Evolutionary conservation across 2,113 vertebrate species (phyloP), one percentile per base, ranked within the genome.

Genomic region (Myocastor coypus): DNA sequence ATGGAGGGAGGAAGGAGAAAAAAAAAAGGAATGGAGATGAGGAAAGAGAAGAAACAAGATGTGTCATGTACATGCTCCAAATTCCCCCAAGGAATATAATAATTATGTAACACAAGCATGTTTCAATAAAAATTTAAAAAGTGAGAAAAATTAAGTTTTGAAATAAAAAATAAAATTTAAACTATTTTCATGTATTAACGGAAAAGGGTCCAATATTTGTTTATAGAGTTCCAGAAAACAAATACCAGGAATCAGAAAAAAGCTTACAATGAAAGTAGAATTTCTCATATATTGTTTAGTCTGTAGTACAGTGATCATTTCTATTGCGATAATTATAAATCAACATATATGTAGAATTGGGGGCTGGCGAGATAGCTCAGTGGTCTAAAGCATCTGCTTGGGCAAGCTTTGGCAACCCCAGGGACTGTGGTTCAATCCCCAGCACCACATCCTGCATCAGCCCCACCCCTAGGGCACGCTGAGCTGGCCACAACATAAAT

Each of bases 301-400:
- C 94, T 95, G 66, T 59, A 87, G 93, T 20, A 91, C 78, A 95
- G 37, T 57, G 16, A 89, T 73, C 2, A 91, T 24, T 80, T 85
- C 64, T 64, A 94, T 0, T 95, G 63, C 95, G 26, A 92, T 42
- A 7, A 93, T 82, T 81, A 96, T 57, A 9, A 10, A 96, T 87
- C n/a, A n/a, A n/a, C n/a, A n/a, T n/a, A n/a, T n/a, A n/a, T n/a
- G n/a, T n/a, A n/a, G n/a, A n/a, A n/a, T n/a, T n/a, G n/a, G n/a
- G n/a, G n/a, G n/a, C n/a, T n/a, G n/a, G n/a, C n/a, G n/a, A n/a
- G n/a, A n/a, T n/a, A n/a, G n/a, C n/a, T n/a, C n/a, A n/a, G n/a
- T n/a, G n/a, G n/a, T n/a, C n/a, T n/a, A n/a, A n/a, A n/a, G n/a
- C n/a, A n/a, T n/a, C n/a, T n/a, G n/a, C n/a, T n/a, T n/a, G n/a